Conservation (phyloP, 2,888 invertebrate species). For the Temnothorax ravouxi region DNA sequence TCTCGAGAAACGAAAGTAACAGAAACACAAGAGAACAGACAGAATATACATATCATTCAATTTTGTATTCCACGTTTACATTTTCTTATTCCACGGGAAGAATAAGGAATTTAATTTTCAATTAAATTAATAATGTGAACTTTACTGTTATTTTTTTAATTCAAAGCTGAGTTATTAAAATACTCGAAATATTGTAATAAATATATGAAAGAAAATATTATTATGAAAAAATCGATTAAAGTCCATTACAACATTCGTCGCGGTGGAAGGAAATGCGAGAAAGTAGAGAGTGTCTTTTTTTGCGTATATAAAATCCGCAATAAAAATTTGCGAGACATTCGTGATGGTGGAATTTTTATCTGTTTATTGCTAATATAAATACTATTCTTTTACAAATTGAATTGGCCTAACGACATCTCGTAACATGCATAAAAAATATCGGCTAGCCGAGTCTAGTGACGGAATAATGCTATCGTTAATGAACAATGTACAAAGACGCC, state of each 20-base stretch:
- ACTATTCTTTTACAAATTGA: slow-evolving; percentile 77
- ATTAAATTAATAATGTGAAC: not conserved
- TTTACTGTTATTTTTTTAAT: not conserved
- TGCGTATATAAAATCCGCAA: not conserved
- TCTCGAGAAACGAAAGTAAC: slow-evolving; percentile 2
- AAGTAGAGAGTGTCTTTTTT: not conserved
- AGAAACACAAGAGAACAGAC: not conserved
- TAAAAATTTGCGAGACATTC: not conserved
- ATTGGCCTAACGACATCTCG: slow-evolving; percentile 66
- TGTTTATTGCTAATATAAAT: slow-evolving; percentile 80
- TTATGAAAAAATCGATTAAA: not conserved
- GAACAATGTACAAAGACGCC: slow-evolving; percentile 60
- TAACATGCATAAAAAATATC: slow-evolving; percentile 76
- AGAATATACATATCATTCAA: not conserved
- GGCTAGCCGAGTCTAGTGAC: slow-evolving; percentile 72
- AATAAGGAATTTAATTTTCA: not conserved
- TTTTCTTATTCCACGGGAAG: not conserved
- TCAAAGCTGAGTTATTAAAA: not conserved
- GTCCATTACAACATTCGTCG: not conserved
- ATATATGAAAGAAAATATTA: too few relatives aligned
- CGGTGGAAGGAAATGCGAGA: not conserved
- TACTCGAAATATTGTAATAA: too few relatives aligned
- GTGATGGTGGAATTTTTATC: slow-evolving; percentile 39
- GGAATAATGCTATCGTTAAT: slow-evolving; percentile 64
- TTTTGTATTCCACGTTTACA: not conserved